Evolutionary conservation across 2,113 vertebrate species (phyloP).

Genomic region (Heterocephalus glaber): DNA sequence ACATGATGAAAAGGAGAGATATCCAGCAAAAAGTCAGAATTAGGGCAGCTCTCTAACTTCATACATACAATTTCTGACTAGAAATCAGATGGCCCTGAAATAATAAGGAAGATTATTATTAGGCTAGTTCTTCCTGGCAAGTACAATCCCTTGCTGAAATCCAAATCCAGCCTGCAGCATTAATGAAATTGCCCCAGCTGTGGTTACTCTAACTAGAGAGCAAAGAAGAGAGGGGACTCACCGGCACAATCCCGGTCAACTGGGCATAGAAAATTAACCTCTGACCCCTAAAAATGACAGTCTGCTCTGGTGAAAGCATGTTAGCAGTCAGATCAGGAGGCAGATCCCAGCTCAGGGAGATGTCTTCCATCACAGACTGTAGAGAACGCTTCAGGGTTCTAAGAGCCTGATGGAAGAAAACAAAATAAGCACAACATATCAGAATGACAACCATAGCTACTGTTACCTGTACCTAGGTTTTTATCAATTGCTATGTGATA

Average conservation of each 20-base stretch:
- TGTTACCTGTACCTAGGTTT: background rate
- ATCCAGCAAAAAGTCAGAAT: background rate
- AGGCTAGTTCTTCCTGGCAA: background rate
- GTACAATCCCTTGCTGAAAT: background rate
- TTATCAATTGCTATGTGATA: background rate
- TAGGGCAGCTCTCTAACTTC: background rate
- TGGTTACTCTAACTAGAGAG: background rate
- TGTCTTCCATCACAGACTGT: constrained; percentile 58
- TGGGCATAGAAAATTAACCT: constrained; percentile 80
- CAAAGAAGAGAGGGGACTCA: constrained; percentile 16
- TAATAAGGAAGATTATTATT: background rate
- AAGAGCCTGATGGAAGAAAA: constrained; percentile 70
- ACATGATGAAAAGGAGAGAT: background rate
- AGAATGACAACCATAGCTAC: background rate
- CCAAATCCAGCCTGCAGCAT: background rate
- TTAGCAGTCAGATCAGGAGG: constrained; percentile 67
- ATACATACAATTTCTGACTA: no score
- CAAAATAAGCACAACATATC: background rate
- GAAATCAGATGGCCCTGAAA: background rate
- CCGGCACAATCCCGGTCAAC: constrained; percentile 66
- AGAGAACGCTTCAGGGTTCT: constrained; percentile 78
- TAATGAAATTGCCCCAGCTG: background rate
- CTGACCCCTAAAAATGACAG: constrained; percentile 78
- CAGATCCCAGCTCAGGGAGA: constrained; percentile 81
- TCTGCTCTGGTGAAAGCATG: constrained; percentile 71